phyloP scores from a whole-genome alignment of 2,888 invertebrate species.

The Pseudoips prasinana region DNA sequence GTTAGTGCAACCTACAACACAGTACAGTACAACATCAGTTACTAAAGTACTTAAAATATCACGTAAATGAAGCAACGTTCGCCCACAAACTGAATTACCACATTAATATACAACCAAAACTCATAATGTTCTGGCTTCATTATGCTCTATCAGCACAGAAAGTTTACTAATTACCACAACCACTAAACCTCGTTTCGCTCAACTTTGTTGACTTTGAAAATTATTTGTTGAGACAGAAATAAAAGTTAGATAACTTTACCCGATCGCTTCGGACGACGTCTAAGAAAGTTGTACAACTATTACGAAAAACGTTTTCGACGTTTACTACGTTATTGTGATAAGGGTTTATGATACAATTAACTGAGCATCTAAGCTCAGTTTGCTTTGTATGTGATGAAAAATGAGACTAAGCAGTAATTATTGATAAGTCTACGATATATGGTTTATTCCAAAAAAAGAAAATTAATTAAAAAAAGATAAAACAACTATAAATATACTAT shows the following conservation, averaged over 20 bases:
- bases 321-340: background rate
- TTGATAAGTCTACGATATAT: no score
- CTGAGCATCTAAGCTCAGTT: no score
- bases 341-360: background rate
- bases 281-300: constrained; percentile 12
- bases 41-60: no score
- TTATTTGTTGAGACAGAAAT: constrained; percentile 15
- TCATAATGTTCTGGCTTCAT: constrained; percentile 6
- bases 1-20: no score
- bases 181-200: constrained; percentile 4
- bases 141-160: constrained; percentile 9
- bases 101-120: background rate
- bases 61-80: no score
- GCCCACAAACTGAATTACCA: no score
- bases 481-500: no score
- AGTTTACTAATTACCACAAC: constrained; percentile 16
- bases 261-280: constrained; percentile 4
- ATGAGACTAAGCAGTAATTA: no score
- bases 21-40: no score
- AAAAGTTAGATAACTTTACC: constrained; percentile 12
- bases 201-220: constrained; percentile 18
- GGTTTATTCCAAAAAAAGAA: no score
- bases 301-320: constrained; percentile 3
- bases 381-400: no score
- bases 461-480: no score